These are phyloP conservation scores for Chauna torquata DNA, from an alignment of 2,113 vertebrate genomes.

Conservation along the genomic window DNA sequence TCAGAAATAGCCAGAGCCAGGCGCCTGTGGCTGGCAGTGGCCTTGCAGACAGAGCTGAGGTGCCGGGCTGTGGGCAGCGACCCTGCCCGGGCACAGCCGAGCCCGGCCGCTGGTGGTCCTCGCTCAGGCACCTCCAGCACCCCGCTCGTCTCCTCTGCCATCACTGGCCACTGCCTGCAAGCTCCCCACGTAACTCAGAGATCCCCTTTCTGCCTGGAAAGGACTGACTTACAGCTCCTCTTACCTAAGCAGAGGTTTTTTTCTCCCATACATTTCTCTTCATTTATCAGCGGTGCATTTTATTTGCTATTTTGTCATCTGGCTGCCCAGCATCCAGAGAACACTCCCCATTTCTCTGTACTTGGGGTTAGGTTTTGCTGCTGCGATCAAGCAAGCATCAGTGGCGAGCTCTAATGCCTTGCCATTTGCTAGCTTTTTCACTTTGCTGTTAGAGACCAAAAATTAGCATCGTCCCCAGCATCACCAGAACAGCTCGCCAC, in stretches of 20 bases:
- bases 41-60: not conserved
- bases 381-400: not conserved
- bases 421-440: not conserved
- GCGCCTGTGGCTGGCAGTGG: rapidly evolving
- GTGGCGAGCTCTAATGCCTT: not conserved
- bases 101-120: not conserved
- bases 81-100: rapidly evolving
- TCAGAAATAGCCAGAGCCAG: rapidly evolving
- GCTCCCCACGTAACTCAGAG: not conserved
- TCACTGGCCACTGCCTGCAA: not conserved
- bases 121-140: not conserved
- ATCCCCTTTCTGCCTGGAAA: not conserved
- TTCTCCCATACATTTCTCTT: not conserved
- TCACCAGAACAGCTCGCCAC: rapidly evolving
- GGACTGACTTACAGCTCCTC: not conserved
- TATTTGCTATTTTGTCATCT: not conserved
- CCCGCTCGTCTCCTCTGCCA: not conserved
- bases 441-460: not conserved
- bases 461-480: rapidly evolving
- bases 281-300: not conserved
- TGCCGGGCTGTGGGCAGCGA: not conserved
- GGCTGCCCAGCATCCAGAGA: not conserved
- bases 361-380: not conserved
- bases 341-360: not conserved
- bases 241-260: not conserved